Evolutionary conservation across 1,140 invertebrate species (phyloP), one percentile per base, ranked within the genome.

Genomic region (Calephelis virginiensis): DNA sequence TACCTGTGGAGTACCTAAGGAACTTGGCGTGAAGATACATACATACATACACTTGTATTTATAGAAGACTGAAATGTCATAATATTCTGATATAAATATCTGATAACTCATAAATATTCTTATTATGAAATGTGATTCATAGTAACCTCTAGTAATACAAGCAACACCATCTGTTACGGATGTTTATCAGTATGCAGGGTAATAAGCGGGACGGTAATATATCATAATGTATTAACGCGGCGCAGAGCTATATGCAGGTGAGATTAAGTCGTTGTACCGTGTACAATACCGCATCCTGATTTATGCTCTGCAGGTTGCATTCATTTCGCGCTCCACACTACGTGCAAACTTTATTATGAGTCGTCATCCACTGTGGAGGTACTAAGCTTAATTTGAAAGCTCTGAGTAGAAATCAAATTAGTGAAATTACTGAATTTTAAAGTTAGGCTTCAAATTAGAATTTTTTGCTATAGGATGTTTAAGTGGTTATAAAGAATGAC

Each of bases 271-370:
- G 50, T 28, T 56, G 14, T 17, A 53, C 50, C 50, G 17, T 53
- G 50, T 53, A 53, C 50, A 53, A 53, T 53, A 53, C 50, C 50
- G 14, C 50, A 53, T 53, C 50, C 50, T 53, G 50, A 53, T 53
- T 53, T 53, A 53, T 53, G 17, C 50, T 53, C 14, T 53, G 50
- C 50, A 53, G 53, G 10, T 37, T 56, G 53, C 53, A 56, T 56
- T 56, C 53, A 56, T 56, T 56, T 56, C 50, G 50, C 50, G 50
- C 50, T 56, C 53, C 53, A 38, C 28, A 38, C 53, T 56, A 17
- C 53, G 28, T n/a, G 53, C 53, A 28, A 56, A 56, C 53, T 56
- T 56, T 56, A 56, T 56, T 56, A 56, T 56, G 53, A 56, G 28
- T 28, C 53, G 37, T 56, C 53, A 53, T 53, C 50, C 50, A 56